Evolutionary conservation across 2,888 invertebrate species (phyloP).

Genomic region (Yponomeuta cagnagella): DNA sequence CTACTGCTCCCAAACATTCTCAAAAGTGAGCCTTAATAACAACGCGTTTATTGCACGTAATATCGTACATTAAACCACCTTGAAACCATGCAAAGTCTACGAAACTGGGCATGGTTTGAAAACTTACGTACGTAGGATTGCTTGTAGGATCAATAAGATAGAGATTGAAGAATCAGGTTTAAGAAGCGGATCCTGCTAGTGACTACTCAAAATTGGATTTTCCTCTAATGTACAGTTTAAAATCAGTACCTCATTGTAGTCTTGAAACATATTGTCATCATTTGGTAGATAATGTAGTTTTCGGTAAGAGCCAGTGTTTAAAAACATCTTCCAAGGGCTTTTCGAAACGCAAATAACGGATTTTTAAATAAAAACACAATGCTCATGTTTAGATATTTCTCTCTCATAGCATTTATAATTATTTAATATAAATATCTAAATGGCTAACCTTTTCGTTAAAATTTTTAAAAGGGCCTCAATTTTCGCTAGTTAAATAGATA

Average conservation of each 20-base stretch:
- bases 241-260: constrained; percentile 43
- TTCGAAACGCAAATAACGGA: background rate
- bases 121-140: constrained; percentile 3
- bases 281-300: constrained; percentile 23
- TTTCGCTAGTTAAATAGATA: background rate
- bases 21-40: background rate
- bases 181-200: background rate
- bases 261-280: constrained; percentile 46
- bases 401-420: background rate
- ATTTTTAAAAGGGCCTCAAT: background rate
- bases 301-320: background rate
- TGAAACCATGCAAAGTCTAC: no score
- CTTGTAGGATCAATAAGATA: background rate
- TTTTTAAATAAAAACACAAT: background rate
- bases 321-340: background rate
- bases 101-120: no score
- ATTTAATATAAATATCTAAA: background rate
- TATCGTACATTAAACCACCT: background rate
- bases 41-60: background rate
- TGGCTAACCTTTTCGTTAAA: background rate
- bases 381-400: background rate
- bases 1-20: background rate
- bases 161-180: background rate
- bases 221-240: constrained; percentile 29
- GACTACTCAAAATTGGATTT: constrained; percentile 49